phyloP scores from a whole-genome alignment of 1,140 invertebrate species.

The Parasteatoda tepidariorum region DNA sequence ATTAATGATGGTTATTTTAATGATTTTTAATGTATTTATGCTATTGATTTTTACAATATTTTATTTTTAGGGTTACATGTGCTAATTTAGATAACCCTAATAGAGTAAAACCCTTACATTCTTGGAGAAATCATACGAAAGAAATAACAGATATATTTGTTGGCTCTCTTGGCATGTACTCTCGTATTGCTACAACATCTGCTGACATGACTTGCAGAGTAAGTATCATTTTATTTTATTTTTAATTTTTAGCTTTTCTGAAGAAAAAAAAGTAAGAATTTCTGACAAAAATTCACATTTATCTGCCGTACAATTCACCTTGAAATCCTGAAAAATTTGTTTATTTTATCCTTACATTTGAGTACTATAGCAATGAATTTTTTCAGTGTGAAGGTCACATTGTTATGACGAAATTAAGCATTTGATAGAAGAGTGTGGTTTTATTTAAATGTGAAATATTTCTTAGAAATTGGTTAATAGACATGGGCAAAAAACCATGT shows the following conservation, averaged over 20 bases:
- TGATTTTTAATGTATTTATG: not conserved
- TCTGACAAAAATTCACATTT: not conserved
- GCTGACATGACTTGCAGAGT: constrained; percentile 24
- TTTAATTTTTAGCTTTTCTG: not conserved
- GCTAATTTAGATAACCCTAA: not conserved
- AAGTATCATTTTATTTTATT: not conserved
- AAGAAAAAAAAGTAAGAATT: not conserved
- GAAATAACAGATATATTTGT: constrained; percentile 14
- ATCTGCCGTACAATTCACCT: too few relatives aligned
- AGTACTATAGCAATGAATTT: too few relatives aligned
- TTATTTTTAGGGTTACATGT: not conserved
- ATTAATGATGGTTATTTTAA: not conserved
- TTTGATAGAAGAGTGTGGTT: too few relatives aligned
- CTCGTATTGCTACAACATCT: constrained; percentile 10
- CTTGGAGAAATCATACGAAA: constrained; percentile 15
- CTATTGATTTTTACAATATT: not conserved
- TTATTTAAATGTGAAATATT: too few relatives aligned
- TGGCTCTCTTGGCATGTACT: not conserved
- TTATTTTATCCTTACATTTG: too few relatives aligned
- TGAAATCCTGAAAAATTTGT: too few relatives aligned
- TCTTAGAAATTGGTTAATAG: too few relatives aligned
- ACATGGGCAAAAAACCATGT: too few relatives aligned
- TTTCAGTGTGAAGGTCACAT: too few relatives aligned
- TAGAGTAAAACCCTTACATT: not conserved
- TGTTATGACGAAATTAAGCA: too few relatives aligned